Base-by-base conservation (phyloP, 2,888 invertebrate genomes). In the Hedychridium roseum region DNA sequence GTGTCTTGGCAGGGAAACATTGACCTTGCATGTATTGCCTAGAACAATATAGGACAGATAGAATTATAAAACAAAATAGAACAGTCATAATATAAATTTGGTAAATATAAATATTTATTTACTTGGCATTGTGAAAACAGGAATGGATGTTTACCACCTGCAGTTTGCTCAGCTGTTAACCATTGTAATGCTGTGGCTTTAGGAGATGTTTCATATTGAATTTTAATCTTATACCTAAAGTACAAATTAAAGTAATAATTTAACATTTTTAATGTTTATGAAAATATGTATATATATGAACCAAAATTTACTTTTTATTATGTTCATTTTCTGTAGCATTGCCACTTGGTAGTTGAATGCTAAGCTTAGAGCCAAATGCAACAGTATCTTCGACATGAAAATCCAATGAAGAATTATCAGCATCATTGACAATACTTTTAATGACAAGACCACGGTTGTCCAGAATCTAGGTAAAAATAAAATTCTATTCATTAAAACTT, bases 1-100 rank as follows among this genome's bases (percentile, higher is more conserved):
- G 94, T 89, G 81, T 97, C 94, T 81, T 97, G 96, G 71, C 95
- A 96, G 0, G 97, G 97, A 2, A 95, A 66, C 59, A 96, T 86
- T 2, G 95, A 92, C 32, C 96, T 85, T 0, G 93, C 92, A 80
- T 94, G 92, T 59, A 94, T 94, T 1, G 92, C 89, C 88, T 91
- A 73, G 20, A 74, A 79, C n/a, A 58, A 55, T 42, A n/a, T n/a
- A n/a, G n/a, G n/a, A n/a, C n/a, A n/a, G n/a, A n/a, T n/a, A 48
- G 43, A 53, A 17, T 30, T 17, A 28, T 37, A 14, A 2, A 36
- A 32, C 42, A 40, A 32, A 37, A 54, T 36, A 43, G 34, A 21
- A 27, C 17, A 7, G 14, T 34, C 21, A 32, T 18, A 9, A n/a
- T 15, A 35, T 17, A 14, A 11, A 14, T 16, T 12, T 30, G 42